Percentiles rank a stretch among this genome's conserved stretches.
Conservation (phyloP, 2,113 vertebrate species). For the Pontoporia blainvillei region DNA sequence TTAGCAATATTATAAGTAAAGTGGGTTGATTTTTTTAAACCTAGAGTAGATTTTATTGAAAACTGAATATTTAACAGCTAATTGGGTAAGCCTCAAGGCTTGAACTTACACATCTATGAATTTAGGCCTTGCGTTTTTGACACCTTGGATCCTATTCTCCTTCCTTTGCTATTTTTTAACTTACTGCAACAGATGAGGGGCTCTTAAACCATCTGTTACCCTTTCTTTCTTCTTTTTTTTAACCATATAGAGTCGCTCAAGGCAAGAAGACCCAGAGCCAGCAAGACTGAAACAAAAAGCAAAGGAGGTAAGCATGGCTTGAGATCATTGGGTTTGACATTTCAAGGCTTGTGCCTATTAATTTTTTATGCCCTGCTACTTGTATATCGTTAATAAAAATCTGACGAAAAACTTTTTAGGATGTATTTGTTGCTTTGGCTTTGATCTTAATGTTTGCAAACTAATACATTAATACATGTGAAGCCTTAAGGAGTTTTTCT, state of each 20-base stretch:
- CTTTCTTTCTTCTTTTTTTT: conserved; percentile 81
- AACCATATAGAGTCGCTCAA: conserved; percentile 89
- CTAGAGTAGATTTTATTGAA: conserved; percentile 80
- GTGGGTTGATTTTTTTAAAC: conserved; percentile 72
- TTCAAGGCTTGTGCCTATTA: conserved; percentile 92
- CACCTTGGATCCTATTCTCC: conserved; percentile 85
- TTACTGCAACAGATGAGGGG: conserved; percentile 87
- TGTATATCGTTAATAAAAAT: conserved; percentile 98
- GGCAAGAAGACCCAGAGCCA: conserved; percentile 96
- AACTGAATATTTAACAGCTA: conserved; percentile 85
- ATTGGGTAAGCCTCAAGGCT: conserved; percentile 83
- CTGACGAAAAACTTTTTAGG: conserved; percentile 94
- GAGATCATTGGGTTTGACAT: conserved; percentile 98
- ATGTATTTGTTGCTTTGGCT: conserved; percentile 90
- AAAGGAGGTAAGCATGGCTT: conserved; percentile 92
- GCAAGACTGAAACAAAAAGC: conserved; percentile 94
- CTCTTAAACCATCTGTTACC: conserved; percentile 95
- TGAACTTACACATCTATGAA: conserved; percentile 83
- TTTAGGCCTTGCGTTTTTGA: conserved; percentile 87
- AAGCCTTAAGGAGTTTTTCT: conserved; percentile 86
- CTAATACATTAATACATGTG: conserved; percentile 90
- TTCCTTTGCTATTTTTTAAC: conserved; percentile 88
- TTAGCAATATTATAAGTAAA: conserved; percentile 42
- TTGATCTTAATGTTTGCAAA: conserved; percentile 92
- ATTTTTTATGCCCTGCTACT: conserved; percentile 97